A percentile compares a stretch with the other conserved stretches of the same genome.
These are phyloP conservation scores for Hippocampus barbouri DNA, from an alignment of 2,113 vertebrate species.

Conservation along the genomic window DNA sequence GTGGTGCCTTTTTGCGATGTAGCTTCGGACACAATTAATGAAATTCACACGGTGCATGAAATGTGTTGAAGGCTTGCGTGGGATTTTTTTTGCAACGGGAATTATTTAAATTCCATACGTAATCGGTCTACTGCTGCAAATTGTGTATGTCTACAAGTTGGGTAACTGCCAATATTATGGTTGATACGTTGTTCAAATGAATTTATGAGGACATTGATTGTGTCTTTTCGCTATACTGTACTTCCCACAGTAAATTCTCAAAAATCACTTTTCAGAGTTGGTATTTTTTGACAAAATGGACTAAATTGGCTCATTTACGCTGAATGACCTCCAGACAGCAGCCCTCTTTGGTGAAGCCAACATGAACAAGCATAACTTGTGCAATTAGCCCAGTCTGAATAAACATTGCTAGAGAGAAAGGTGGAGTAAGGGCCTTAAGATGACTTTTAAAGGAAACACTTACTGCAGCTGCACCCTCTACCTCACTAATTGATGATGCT, in stretches of 20 bases:
- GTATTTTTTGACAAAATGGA: background rate
- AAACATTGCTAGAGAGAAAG: background rate
- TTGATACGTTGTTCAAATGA: too few relatives aligned
- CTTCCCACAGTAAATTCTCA: too few relatives aligned
- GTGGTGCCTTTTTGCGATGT: background rate
- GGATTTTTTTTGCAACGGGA: too few relatives aligned
- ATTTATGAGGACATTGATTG: too few relatives aligned
- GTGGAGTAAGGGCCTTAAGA: background rate
- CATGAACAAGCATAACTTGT: background rate
- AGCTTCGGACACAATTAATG: background rate
- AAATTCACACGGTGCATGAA: too few relatives aligned
- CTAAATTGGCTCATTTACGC: background rate
- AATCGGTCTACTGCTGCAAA: too few relatives aligned
- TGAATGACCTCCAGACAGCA: background rate
- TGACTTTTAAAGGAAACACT: background rate
- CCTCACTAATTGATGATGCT: constrained; percentile 11
- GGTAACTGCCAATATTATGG: too few relatives aligned
- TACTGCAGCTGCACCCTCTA: background rate
- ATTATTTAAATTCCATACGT: too few relatives aligned
- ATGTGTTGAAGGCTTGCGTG: too few relatives aligned
- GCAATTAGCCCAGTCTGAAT: background rate
- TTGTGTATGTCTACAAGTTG: too few relatives aligned
- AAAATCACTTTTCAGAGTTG: too few relatives aligned
- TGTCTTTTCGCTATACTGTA: too few relatives aligned
- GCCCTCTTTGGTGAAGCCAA: background rate